Evolutionary conservation across 1,140 invertebrate species (phyloP), one percentile per base, ranked within the genome.

Genomic region (Tachypleus tridentatus): DNA sequence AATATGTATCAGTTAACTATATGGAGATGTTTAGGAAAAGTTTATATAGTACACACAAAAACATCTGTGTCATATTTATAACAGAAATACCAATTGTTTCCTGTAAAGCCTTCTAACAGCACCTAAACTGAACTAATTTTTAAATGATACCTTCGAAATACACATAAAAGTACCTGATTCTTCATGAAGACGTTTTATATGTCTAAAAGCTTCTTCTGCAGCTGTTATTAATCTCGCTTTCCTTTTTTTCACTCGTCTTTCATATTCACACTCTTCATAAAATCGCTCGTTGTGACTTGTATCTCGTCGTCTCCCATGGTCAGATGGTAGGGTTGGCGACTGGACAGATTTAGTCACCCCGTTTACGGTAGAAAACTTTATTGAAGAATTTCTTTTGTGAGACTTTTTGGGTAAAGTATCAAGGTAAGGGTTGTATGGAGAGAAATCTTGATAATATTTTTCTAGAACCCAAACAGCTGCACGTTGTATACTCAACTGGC

Each of bases 251-350:
- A 98, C 91, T 58, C 95, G 80, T 60, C 93, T 80, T 70, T 97
- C 94, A 74, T 96, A 96, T 77, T 99, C 95, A 74, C 94, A 89
- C 76, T 98, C 94, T 77, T 97, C 94, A 75, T 98, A 96, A 76
- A 98, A 97, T 11, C 93, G 81, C 76, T 98, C 95, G 77, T 97
- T 97, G 78, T 97, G 94, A 71, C 91, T 66, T 64, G 64, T 63
- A 62, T 66, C 67, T 51, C 64, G 29, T 11, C 67, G 49, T n/a
- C 60, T 63, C 9, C 61, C 61, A 51, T 65, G 59, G 58, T 57
- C 64, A 4, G 57, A 83, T 64, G 89, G 76, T 66, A 87, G 83
- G 7, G 86, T 83, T 60, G 84, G 76, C 4, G 78, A 83, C 77
- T 71, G 76, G 80, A 73, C 82, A 80, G 70, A 29, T 29, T 29